Conservation (phyloP, 2,888 invertebrate genomes). For the Euspilapteryx auroguttella region DNA sequence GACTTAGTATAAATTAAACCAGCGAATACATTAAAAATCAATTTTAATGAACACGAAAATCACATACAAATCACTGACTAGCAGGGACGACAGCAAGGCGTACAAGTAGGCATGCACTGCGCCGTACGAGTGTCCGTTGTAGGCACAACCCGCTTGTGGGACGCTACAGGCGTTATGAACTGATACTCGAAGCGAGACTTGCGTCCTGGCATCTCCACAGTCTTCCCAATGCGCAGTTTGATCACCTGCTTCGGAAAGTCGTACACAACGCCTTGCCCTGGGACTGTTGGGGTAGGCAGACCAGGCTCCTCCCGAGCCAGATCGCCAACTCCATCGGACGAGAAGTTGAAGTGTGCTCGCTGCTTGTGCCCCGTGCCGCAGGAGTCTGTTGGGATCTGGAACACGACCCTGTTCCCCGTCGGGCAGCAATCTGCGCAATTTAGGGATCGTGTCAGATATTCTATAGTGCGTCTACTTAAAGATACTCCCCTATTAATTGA, state of each 20-base stretch:
- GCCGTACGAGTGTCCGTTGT: slow-evolving; percentile 33
- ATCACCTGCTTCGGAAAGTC: slow-evolving; percentile 39
- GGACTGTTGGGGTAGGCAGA: slow-evolving; percentile 19
- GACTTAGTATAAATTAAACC: too few relatives aligned
- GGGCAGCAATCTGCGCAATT: slow-evolving; percentile 55
- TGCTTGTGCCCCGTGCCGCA: slow-evolving; percentile 40
- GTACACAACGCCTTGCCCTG: slow-evolving; percentile 36
- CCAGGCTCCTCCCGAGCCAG: slow-evolving; percentile 37
- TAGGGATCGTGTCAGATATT: too few relatives aligned
- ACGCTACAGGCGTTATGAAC: slow-evolving; percentile 33
- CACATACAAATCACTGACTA: too few relatives aligned
- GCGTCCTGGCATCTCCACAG: slow-evolving; percentile 36
- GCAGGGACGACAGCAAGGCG: slow-evolving; percentile 15
- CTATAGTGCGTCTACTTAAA: too few relatives aligned
- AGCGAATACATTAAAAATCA: too few relatives aligned
- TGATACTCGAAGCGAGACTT: slow-evolving; percentile 44
- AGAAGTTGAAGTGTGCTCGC: slow-evolving; percentile 38
- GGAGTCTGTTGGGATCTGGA: slow-evolving; percentile 41
- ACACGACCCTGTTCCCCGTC: slow-evolving; percentile 46
- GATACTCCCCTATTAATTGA: too few relatives aligned
- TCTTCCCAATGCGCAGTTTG: slow-evolving; percentile 35
- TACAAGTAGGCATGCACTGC: slow-evolving; percentile 26
- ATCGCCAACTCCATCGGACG: slow-evolving; percentile 41
- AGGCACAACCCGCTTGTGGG: slow-evolving; percentile 22
- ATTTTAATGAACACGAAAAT: too few relatives aligned